phyloP scores from a whole-genome alignment of 2,113 vertebrate species.

The Carassius carassius region DNA sequence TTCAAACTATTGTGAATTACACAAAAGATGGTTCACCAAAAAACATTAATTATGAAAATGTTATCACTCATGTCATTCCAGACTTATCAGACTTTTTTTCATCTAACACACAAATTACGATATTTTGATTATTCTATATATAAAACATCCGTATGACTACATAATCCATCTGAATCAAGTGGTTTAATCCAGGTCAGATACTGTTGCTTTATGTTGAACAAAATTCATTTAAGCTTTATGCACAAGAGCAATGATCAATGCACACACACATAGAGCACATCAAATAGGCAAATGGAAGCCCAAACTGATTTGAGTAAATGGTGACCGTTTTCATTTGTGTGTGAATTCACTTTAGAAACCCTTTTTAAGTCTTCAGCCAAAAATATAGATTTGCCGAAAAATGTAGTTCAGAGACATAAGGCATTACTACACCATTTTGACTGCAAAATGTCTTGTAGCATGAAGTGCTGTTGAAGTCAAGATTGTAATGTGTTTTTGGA shows the following conservation, averaged over 20 bases:
- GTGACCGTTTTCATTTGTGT: too few relatives aligned
- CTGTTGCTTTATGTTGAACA: background rate
- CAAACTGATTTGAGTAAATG: background rate
- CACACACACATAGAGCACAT: background rate
- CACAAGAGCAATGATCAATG: background rate
- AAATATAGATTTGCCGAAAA: background rate
- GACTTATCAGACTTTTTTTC: background rate
- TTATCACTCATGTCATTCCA: background rate
- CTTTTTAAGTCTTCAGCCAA: background rate
- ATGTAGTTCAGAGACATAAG: too few relatives aligned
- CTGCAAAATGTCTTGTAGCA: background rate
- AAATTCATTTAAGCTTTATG: background rate
- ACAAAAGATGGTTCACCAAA: background rate
- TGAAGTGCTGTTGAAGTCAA: background rate
- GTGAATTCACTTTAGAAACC: too few relatives aligned
- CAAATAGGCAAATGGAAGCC: background rate
- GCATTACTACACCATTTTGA: background rate
- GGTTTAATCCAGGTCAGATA: background rate
- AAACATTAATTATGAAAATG: background rate
- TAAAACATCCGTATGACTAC: too few relatives aligned
- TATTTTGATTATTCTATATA: background rate
- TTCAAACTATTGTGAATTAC: background rate
- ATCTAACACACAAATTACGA: background rate
- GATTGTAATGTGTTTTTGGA: background rate
- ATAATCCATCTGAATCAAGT: background rate